Evolutionary conservation across 2,113 vertebrate genomes (phyloP).

Genomic region (Sturnus vulgaris): DNA sequence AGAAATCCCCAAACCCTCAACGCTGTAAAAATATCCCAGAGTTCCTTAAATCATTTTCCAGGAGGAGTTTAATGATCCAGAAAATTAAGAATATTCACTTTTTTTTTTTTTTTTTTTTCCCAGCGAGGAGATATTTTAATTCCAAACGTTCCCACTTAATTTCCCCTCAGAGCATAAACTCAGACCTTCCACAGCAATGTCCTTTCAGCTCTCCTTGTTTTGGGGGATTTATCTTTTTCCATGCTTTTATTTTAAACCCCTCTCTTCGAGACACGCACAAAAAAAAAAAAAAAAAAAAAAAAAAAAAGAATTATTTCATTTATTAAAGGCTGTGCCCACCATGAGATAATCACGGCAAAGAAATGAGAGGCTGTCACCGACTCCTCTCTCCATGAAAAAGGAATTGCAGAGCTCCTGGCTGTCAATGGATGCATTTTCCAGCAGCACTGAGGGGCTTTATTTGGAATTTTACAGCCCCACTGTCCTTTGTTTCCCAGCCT

Average conservation of each 20-base stretch:
- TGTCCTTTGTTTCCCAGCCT: neutral
- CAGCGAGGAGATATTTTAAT: neutral
- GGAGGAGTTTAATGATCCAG: conserved; percentile 31
- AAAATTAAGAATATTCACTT: conserved; percentile 49
- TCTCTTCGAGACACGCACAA: neutral
- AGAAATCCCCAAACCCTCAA: neutral
- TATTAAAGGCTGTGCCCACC: neutral
- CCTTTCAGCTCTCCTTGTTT: neutral
- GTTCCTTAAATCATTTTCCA: neutral
- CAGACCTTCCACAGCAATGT: neutral
- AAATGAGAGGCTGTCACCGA: neutral
- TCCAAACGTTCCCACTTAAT: neutral
- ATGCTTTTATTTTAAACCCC: neutral
- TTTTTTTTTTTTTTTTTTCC: neutral
- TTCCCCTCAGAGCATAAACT: neutral
- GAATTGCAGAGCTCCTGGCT: neutral
- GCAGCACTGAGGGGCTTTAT: conserved; percentile 17
- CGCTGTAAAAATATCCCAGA: neutral
- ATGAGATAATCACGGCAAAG: neutral
- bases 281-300: too few species aligned
- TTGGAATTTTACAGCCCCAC: neutral
- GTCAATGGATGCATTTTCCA: neutral
- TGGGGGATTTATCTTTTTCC: neutral
- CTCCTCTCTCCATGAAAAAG: neutral
- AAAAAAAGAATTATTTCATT: neutral